Base-by-base conservation (phyloP, 2,797 vertebrate species). In the Sardinella longiceps region DNA sequence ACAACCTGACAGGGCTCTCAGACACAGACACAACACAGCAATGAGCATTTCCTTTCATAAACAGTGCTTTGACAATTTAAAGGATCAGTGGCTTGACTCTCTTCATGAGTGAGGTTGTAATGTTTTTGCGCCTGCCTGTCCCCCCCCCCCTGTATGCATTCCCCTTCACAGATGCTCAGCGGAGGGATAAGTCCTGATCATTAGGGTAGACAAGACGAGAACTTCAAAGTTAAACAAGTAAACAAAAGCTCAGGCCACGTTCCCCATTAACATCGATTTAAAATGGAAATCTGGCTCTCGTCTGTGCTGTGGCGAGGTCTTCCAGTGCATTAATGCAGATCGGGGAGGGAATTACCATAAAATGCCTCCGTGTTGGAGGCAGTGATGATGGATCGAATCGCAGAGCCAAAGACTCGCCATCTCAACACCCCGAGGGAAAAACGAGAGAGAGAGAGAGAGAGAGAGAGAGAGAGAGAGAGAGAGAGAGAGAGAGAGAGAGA, bases 241-340 rank as follows among this genome's bases (percentile, higher is more conserved):
- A 86, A 89, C 84, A 88, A 90, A 88, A 83, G 81, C n/a, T 12
- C 53, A 9, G 48, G 82, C 33, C 84, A 58, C 66, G 37, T 80
- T 88, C 84, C 39, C 48, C 82, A 87, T 88, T 89, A 88, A 84
- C 86, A 88, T 90, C 66, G 84, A 82, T 87, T 89, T 86, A 87
- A 88, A 88, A 89, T 90, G 86, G 83, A 90, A 88, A 90, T 89
- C 60, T 77, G 84, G 83, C 56, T 53, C 81, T 56, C 11, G 25
- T 80, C 48, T 83, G 50, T 80, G 84, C 84, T 58, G 50, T 51
- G 82, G 53, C 7, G 23, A 81, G 74, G 74, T 81, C 85, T 87
- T 81, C 50, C 81, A 28, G 60, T 86, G 82, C 56, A 80, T 87
- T 88, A 82, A 86, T 88, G 86, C 83, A 86, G 63, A 86, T 85